A percentile compares a stretch with the other conserved stretches of the same genome.
These are phyloP conservation scores for Saxicola maurus DNA, from an alignment of 2,797 vertebrate genomes.

Conservation along the genomic window DNA sequence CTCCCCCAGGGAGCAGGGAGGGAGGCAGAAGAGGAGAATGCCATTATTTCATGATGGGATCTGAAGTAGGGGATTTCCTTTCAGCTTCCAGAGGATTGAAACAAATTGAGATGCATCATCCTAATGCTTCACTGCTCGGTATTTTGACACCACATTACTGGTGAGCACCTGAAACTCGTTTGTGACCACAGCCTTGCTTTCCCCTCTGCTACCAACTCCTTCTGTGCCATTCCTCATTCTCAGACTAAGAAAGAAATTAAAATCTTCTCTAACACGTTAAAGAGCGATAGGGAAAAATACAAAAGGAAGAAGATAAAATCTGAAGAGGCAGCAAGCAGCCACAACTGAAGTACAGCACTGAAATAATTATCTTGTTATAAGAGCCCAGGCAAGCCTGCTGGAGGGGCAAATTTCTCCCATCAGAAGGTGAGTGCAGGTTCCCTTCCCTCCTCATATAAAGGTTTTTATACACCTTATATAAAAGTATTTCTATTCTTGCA, in stretches of 20 bases:
- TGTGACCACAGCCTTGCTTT: background rate
- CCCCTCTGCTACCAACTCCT: background rate
- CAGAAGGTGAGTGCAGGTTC: background rate
- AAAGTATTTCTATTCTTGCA: background rate
- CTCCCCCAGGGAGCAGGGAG: background rate
- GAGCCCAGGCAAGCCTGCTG: background rate
- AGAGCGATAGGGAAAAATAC: background rate
- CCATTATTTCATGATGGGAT: background rate
- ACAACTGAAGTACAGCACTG: background rate
- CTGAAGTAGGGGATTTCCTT: constrained; percentile 3
- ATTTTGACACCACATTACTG: background rate
- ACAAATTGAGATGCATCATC: constrained; percentile 1
- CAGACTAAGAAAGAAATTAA: background rate
- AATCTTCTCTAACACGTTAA: background rate
- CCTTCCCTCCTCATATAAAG: background rate
- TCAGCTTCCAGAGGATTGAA: background rate
- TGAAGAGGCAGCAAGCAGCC: background rate
- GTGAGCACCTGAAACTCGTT: background rate
- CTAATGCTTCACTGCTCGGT: background rate
- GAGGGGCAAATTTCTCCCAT: background rate
- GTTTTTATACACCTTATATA: background rate
- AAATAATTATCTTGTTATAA: background rate
- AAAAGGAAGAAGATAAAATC: background rate
- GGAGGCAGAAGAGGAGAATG: background rate
- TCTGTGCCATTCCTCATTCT: background rate